These are phyloP conservation scores for Protaetia brevitarsis DNA, from an alignment of 1,140 invertebrate species.

Conservation along the genomic window DNA sequence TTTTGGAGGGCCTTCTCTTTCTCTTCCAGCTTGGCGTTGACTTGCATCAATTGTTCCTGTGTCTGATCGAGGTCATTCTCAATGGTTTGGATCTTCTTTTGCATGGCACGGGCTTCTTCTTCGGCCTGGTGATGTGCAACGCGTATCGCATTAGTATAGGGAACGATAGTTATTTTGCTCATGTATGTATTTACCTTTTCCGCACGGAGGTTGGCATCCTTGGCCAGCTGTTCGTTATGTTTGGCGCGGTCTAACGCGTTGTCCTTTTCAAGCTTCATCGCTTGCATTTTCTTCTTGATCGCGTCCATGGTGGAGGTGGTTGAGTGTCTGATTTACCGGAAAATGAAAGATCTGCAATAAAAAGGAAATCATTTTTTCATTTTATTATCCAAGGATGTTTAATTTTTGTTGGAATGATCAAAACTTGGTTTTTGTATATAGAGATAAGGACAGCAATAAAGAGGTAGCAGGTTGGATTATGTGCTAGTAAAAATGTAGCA, in stretches of 20 bases:
- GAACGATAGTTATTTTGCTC: background rate
- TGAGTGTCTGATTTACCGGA: slow-evolving; percentile 36
- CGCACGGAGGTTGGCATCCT: slow-evolving; percentile 88
- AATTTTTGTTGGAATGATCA: background rate
- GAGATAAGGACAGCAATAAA: too few species aligned
- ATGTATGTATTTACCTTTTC: slow-evolving; percentile 70
- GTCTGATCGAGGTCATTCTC: slow-evolving; percentile 98
- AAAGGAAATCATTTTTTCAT: background rate
- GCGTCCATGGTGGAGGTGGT: slow-evolving; percentile 83
- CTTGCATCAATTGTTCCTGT: slow-evolving; percentile 90
- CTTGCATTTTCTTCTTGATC: slow-evolving; percentile 99
- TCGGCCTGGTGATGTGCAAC: slow-evolving; percentile 65
- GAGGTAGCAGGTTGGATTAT: too few species aligned
- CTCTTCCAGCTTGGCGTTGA: slow-evolving; percentile 94
- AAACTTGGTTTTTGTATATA: too few species aligned
- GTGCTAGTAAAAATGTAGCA: too few species aligned
- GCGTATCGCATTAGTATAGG: background rate
- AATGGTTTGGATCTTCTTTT: slow-evolving; percentile 99
- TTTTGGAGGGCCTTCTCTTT: slow-evolving; percentile 96
- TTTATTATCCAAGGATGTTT: background rate
- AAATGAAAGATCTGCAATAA: slow-evolving; percentile 30
- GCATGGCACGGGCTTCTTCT: slow-evolving; percentile 93
- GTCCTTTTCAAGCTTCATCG: slow-evolving; percentile 99
- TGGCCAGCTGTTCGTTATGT: slow-evolving; percentile 89
- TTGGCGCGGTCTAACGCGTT: slow-evolving; percentile 93